Percentiles rank a stretch among this genome's conserved stretches.
Conservation (phyloP, 2,113 vertebrate genomes). For the Nothocercus nigrocapillus region DNA sequence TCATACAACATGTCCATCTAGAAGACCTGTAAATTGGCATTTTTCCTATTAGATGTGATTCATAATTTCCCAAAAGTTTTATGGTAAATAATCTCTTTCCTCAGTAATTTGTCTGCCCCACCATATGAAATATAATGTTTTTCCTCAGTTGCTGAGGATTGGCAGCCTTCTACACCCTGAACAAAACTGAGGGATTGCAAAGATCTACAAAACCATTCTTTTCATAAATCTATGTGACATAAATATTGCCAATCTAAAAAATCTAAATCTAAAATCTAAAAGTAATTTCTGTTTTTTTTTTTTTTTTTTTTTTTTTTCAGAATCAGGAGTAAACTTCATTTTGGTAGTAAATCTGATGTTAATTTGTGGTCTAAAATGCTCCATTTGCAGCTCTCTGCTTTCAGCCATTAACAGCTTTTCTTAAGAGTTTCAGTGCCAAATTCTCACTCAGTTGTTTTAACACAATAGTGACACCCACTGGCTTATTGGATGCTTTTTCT, state of each 20-base stretch:
- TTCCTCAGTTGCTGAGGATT: background rate
- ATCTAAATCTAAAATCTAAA: no score
- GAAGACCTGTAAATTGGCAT: slow-evolving; percentile 1
- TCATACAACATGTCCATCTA: background rate
- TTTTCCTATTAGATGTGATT: background rate
- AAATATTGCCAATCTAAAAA: background rate
- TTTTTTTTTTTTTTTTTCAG: background rate
- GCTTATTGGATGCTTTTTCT: background rate
- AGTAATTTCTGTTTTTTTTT: no score
- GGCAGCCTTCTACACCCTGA: background rate
- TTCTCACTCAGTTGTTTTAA: background rate
- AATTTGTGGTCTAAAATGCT: background rate
- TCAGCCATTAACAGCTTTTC: background rate
- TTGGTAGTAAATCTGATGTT: background rate
- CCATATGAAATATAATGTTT: background rate
- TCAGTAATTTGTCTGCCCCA: background rate
- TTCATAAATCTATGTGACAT: background rate
- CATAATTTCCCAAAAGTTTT: background rate
- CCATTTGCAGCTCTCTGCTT: background rate
- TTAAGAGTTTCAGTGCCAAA: background rate
- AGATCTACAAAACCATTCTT: background rate
- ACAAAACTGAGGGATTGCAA: background rate
- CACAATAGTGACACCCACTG: slow-evolving; percentile 62
- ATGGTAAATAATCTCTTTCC: background rate
- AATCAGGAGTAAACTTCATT: background rate